Evolutionary conservation across 1,140 invertebrate genomes (phyloP), one percentile per base, ranked within the genome.

Genomic region (Temnothorax curvispinosus): DNA sequence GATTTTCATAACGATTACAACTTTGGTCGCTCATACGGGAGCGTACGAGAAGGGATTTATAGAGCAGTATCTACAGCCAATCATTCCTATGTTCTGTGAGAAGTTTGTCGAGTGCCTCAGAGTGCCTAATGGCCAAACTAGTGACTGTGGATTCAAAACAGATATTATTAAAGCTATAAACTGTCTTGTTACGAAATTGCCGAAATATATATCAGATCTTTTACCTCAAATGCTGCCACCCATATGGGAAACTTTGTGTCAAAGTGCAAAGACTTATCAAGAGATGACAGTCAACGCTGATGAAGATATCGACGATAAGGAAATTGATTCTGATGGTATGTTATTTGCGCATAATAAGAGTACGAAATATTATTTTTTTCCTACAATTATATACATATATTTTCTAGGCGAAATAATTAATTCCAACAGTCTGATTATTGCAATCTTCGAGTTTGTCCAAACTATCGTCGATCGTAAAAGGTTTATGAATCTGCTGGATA

Each of bases 381-480:
- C 0, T 64, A 56, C 38, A 62, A 50, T 44, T 74, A 82, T 8
- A 21, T 74, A 27, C 38, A 41, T 27, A 27, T 27, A 44, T 72
- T 80, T 78, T 77, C 90, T 88, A 97, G 97, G 97, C 72, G 97
- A 97, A 94, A 95, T 97, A 38, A 96, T 97, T 11, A 97, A 97
- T 72, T 97, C 98, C 92, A 97, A 97, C 90, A 97, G 97, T 87
- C 95, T 98, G 41, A 96, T 98, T n/a, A 97, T 97, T 90, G 96
- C 97, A 72, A 97, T 97, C 41, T 97, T 98, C 91, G 97, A 98
- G 92, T 97, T 98, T 91, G 96, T 98, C 21, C 95, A 96, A 77
- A 96, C 96, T 21, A 94, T 98, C 38, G 96, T 97, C 13, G 97
- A 98, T 78, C 95, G 95, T 35, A 96, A 96, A 62, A 96, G 96